Evolutionary conservation across 2,797 vertebrate genomes (phyloP).

Genomic region (Serranus cabrilla): DNA sequence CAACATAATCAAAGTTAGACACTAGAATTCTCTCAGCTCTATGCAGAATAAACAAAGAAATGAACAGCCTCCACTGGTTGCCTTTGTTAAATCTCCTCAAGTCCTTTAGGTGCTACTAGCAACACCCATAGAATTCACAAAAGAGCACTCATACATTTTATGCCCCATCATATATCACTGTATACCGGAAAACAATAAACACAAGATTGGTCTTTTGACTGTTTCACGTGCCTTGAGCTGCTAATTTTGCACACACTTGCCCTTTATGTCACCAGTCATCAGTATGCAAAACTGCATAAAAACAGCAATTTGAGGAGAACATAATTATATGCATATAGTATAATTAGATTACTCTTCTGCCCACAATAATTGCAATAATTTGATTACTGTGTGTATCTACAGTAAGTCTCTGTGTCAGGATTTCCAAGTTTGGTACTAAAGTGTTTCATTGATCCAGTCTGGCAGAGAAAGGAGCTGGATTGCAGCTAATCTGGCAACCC

Average conservation of each 20-base stretch:
- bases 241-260: constrained; percentile 41
- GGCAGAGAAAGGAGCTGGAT: constrained; percentile 52
- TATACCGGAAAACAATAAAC: constrained; percentile 37
- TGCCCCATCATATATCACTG: constrained; percentile 30
- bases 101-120: constrained; percentile 17
- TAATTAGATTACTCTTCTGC: constrained; percentile 36
- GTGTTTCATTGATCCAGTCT: constrained; percentile 59
- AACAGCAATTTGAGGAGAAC: constrained; percentile 22
- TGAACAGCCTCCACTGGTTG: neutral
- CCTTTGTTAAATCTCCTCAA: neutral
- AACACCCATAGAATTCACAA: constrained; percentile 19
- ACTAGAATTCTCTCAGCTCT: constrained; percentile 1
- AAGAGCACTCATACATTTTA: constrained; percentile 20
- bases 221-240: constrained; percentile 31
- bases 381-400: constrained; percentile 26
- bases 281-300: constrained; percentile 26
- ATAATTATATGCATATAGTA: constrained; percentile 27
- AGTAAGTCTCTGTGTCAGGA: constrained; percentile 31
- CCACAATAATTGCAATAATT: constrained; percentile 41
- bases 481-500: constrained; percentile 60
- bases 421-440: constrained; percentile 49
- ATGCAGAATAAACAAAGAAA: constrained; percentile 20
- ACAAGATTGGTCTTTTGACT: constrained; percentile 26
- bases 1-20: neutral
- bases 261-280: constrained; percentile 51